Evolutionary conservation across 2,888 invertebrate species (phyloP).

Genomic region (Pocota personata): DNA sequence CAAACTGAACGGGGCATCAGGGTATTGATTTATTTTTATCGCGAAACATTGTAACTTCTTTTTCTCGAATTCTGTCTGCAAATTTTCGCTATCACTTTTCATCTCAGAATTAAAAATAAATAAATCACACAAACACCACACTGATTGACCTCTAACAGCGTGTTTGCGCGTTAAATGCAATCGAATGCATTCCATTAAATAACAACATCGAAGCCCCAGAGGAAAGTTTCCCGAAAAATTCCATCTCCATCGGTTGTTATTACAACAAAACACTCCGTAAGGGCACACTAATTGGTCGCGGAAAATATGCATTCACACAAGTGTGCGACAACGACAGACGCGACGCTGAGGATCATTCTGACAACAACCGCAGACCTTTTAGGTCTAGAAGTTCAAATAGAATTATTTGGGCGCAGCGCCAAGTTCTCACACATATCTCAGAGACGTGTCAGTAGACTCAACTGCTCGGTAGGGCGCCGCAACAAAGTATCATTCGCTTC

Average conservation of each 20-base stretch:
- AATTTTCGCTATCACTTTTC: neutral
- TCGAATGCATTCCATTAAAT: conserved; percentile 25
- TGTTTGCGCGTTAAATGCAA: conserved; percentile 5
- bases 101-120: neutral
- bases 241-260: neutral
- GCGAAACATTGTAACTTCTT: too few species aligned
- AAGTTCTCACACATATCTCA: conserved; percentile 43
- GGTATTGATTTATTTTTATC: too few species aligned
- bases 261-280: neutral
- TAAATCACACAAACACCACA: conserved; percentile 21
- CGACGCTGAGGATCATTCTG: neutral
- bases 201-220: neutral
- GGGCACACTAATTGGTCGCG: neutral
- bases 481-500: neutral
- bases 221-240: neutral
- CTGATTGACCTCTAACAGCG: conserved; percentile 29
- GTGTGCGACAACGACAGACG: neutral
- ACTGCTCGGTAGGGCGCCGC: neutral
- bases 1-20: too few species aligned
- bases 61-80: too few species aligned
- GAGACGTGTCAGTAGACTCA: conserved; percentile 6
- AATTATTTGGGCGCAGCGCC: conserved; percentile 38
- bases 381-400: neutral
- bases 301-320: neutral
- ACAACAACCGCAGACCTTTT: neutral